phyloP scores from a whole-genome alignment of 2,797 vertebrate species.

The Onychomys leucogaster region DNA sequence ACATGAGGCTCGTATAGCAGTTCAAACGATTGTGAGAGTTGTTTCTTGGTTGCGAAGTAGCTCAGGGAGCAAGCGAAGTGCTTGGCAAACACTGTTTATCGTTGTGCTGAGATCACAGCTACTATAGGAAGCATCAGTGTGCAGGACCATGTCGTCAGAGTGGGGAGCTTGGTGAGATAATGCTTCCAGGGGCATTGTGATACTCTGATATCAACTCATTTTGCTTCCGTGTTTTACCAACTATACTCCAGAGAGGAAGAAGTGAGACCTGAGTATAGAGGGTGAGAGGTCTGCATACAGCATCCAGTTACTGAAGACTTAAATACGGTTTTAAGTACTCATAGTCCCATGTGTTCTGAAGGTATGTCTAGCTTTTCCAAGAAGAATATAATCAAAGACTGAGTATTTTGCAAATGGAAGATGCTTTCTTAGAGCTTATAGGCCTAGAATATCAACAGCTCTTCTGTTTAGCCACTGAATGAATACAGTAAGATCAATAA shows the following conservation, averaged over 20 bases:
- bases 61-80: neutral
- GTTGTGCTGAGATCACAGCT: neutral
- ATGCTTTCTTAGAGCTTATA: neutral
- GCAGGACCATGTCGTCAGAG: neutral
- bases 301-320: neutral
- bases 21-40: neutral
- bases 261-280: neutral
- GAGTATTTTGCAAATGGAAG: neutral
- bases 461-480: neutral
- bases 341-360: neutral
- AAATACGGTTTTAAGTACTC: neutral
- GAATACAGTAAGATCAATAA: neutral
- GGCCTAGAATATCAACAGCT: neutral
- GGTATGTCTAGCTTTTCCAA: neutral
- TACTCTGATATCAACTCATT: neutral
- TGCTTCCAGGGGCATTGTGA: neutral
- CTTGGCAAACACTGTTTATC: neutral
- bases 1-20: neutral
- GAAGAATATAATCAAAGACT: neutral
- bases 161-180: neutral
- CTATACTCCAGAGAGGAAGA: neutral
- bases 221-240: neutral
- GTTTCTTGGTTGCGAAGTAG: slow-evolving; percentile 6
- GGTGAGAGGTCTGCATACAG: neutral
- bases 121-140: neutral